These are phyloP conservation scores for Bradysia coprophila DNA, from an alignment of 1,140 invertebrate species.

Conservation along the genomic window DNA sequence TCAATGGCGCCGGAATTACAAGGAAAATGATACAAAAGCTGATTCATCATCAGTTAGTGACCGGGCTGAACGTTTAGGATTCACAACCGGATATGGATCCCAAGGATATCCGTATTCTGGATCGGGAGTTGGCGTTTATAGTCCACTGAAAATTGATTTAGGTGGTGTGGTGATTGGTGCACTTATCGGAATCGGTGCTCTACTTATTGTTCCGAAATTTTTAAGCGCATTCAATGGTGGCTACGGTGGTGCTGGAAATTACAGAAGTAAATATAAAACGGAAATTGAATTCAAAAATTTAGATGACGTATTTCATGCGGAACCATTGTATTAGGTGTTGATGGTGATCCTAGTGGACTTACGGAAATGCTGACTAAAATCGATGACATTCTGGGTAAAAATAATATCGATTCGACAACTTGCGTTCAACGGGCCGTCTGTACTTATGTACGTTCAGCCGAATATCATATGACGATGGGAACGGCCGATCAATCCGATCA, in stretches of 20 bases:
- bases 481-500: constrained; percentile 42
- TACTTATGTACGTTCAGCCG: constrained; percentile 48
- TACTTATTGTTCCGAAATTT: constrained; percentile 58
- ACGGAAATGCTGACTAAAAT: constrained; percentile 44
- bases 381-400: constrained; percentile 47
- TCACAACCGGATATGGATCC: constrained; percentile 19
- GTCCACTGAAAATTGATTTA: constrained; percentile 58
- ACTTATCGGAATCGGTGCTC: constrained; percentile 54
- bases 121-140: constrained; percentile 32
- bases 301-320: neutral
- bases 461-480: constrained; percentile 35
- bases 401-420: constrained; percentile 57
- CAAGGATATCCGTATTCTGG: constrained; percentile 12
- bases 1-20: constrained; percentile 14
- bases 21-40: constrained; percentile 12
- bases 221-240: constrained; percentile 46
- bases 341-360: constrained; percentile 35
- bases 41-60: constrained; percentile 16
- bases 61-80: constrained; percentile 18
- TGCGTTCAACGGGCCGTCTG: constrained; percentile 63
- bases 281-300: neutral
- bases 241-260: constrained; percentile 47
- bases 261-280: constrained; percentile 29
- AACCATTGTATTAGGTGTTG: too few relatives aligned
- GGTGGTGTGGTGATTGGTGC: constrained; percentile 62